Evolutionary conservation across 2,797 vertebrate species (phyloP), one percentile per base, ranked within the genome.

Genomic region (Eospalax fontanierii): DNA sequence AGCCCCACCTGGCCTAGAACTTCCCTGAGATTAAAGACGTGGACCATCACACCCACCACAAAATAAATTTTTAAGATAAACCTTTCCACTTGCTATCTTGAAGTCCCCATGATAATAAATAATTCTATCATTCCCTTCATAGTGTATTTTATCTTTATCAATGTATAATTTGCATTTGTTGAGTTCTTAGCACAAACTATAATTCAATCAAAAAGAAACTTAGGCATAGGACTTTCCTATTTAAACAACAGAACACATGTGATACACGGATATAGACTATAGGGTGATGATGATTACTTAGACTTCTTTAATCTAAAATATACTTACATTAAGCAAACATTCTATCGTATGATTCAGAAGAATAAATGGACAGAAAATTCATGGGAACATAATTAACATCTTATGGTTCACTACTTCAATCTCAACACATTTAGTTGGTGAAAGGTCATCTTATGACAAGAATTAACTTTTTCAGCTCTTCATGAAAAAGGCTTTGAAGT

Each of bases 131-230:
- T 68, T 87, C 46, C 71, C 40, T n/a, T 74, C 22, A 46, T 65
- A 16, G 90, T 90, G 40, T 40, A 61, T 71, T 74, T 2, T 35
- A 26, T 4, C 8, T 26, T 87, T 74, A 26, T 35, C 15, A 22
- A 50, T 70, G 5, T 15, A 50, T 1, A 84, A 19, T 86, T 68
- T 50, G 28, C 82, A 87, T 35, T 63, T 4, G 12, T 14, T 80
- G 40, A 92, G 3, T 73, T 95, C 66, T 93, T 89, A 79, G 30
- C 91, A 87, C 61, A 87, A 96, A 73, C n/a, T 82, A n/a, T 68
- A 91, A 81, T 80, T 87, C 89, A 70, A 21, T 91, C 38, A 78
- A 74, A 93, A 94, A 66, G 61, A 75, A 21, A 61, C 26, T 90
- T 30, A 57, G 88, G 43, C 40, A 71, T 0, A 4, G 38, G 43